A percentile compares a stretch with the other conserved stretches of the same genome.
phyloP scores from a whole-genome alignment of 2,888 invertebrate genomes.

The Drosophila maculinotata region DNA sequence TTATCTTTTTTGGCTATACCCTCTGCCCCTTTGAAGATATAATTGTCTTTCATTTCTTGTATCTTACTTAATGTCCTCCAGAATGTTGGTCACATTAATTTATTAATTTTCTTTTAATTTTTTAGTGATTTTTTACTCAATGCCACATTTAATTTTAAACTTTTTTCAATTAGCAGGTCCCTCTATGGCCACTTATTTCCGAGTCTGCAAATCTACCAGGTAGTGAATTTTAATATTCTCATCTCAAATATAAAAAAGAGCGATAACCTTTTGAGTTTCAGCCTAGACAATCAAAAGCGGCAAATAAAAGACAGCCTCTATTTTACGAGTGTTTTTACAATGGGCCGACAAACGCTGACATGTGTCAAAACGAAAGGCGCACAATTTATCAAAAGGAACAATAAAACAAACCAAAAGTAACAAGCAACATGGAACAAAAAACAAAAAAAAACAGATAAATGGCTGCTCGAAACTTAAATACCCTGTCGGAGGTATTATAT shows the following conservation, averaged over 20 bases:
- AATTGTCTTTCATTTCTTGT: too few species aligned
- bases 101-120: too few species aligned
- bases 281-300: conserved; percentile 46
- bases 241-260: conserved; percentile 31
- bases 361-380: conserved; percentile 75
- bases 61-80: too few species aligned
- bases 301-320: conserved; percentile 38
- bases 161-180: too few species aligned
- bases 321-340: conserved; percentile 40
- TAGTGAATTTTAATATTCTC: conserved; percentile 1
- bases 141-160: too few species aligned
- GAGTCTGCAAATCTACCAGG: neutral
- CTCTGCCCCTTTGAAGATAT: too few species aligned
- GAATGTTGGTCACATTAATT: too few species aligned
- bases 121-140: too few species aligned
- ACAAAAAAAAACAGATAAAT: conserved; percentile 1
- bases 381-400: conserved; percentile 79
- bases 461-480: conserved; percentile 29
- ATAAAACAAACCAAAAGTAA: conserved; percentile 54
- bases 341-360: conserved; percentile 75
- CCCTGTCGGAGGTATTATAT: conserved; percentile 11
- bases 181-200: neutral
- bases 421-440: conserved; percentile 26
- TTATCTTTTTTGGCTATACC: too few species aligned
- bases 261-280: conserved; percentile 49